Evolutionary conservation across 2,888 invertebrate species (phyloP).

Genomic region (Stenodema calcarata): DNA sequence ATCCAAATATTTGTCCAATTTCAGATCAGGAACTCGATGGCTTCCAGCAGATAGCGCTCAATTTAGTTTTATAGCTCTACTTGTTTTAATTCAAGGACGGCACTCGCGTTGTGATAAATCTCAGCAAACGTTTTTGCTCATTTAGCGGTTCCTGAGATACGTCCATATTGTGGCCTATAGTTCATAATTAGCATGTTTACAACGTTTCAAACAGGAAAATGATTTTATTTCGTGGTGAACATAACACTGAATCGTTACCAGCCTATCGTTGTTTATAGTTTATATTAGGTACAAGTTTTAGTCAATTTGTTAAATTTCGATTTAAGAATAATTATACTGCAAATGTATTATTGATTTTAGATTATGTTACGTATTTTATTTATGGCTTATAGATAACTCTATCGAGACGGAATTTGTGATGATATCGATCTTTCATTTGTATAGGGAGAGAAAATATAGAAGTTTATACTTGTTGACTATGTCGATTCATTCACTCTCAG

Average conservation of each 20-base stretch:
- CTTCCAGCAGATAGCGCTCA: neutral
- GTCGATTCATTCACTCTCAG: no score
- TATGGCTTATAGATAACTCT: neutral
- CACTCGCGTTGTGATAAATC: neutral
- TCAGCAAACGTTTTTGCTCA: neutral
- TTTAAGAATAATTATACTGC: neutral
- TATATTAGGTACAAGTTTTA: neutral
- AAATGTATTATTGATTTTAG: neutral
- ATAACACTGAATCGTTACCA: neutral
- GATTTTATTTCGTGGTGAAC: neutral
- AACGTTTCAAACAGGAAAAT: neutral
- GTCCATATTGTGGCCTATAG: slow-evolving; percentile 19
- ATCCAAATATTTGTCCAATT: neutral
- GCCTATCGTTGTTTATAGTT: neutral
- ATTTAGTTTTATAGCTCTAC: neutral
- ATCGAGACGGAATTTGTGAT: neutral
- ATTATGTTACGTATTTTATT: neutral
- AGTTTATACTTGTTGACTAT: neutral
- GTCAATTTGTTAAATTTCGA: neutral
- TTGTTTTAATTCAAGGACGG: neutral
- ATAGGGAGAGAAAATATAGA: neutral
- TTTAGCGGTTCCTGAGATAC: neutral
- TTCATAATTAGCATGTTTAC: neutral
- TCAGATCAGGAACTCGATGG: neutral
- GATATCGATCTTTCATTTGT: neutral